Percentiles rank a stretch among this genome's conserved stretches.
Conservation (phyloP, 2,797 vertebrate species). For the Chelon auratus region DNA sequence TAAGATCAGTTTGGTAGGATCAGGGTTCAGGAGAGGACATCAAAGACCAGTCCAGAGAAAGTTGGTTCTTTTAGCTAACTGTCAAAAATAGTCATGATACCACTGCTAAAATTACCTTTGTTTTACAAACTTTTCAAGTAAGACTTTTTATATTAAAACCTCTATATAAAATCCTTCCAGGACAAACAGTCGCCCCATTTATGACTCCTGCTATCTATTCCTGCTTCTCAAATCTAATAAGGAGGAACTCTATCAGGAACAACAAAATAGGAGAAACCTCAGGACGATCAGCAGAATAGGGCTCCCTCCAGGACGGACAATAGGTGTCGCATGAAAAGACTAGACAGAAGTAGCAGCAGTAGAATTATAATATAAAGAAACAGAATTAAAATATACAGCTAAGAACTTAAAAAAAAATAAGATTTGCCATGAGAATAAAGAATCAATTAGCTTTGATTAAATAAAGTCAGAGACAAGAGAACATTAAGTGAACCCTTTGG, state of each 20-base stretch:
- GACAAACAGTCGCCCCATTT: not conserved
- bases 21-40: constrained; percentile 30
- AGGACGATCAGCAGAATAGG: constrained; percentile 23
- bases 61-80: constrained; percentile 1
- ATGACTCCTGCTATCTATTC: not conserved
- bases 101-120: not conserved
- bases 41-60: constrained; percentile 1
- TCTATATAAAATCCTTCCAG: not conserved
- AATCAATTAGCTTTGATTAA: not conserved
- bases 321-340: constrained; percentile 33
- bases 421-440: not conserved
- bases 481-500: not conserved
- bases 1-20: constrained; percentile 12
- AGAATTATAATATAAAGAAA: constrained; percentile 20
- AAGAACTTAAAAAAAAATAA: constrained; percentile 2
- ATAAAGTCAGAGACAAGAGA: constrained; percentile 8
- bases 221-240: not conserved
- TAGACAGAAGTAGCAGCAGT: constrained; percentile 35
- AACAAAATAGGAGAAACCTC: constrained; percentile 42
- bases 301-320: constrained; percentile 11
- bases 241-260: constrained; percentile 19
- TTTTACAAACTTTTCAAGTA: not conserved
- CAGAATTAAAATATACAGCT: constrained; percentile 27
- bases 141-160: not conserved
- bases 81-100: not conserved